phyloP scores from a whole-genome alignment of 2,797 vertebrate species.

The Xiphorhynchus erythropygius region DNA sequence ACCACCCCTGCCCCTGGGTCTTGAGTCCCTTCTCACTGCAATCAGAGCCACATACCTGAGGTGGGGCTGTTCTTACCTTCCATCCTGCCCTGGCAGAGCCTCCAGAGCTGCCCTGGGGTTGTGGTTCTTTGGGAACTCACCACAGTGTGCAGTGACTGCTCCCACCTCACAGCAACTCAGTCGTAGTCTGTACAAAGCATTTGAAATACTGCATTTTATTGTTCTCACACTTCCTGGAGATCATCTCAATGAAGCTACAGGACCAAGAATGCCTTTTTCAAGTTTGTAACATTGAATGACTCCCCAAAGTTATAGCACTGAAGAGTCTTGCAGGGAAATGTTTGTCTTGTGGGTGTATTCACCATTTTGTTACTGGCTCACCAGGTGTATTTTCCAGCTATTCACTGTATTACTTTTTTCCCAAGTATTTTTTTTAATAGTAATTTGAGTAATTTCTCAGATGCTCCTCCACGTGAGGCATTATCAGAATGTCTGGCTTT shows the following conservation, averaged over 20 bases:
- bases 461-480: not conserved
- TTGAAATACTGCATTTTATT: not conserved
- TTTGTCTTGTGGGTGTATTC: not conserved
- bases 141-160: not conserved
- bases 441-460: not conserved
- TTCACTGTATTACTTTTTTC: not conserved
- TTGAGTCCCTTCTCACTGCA: not conserved
- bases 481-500: not conserved
- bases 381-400: not conserved
- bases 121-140: not conserved
- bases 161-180: not conserved
- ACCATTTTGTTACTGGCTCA: not conserved
- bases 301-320: not conserved
- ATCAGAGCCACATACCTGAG: not conserved
- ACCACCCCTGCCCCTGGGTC: not conserved
- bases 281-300: not conserved
- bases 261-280: not conserved
- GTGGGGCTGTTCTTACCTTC: not conserved
- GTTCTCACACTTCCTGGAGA: not conserved
- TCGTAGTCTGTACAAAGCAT: not conserved
- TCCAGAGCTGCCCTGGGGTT: not conserved
- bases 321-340: not conserved
- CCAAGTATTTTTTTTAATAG: not conserved
- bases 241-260: not conserved
- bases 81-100: not conserved